Evolutionary conservation across 1,140 invertebrate species (phyloP).

Genomic region (Brachionus plicatilis): DNA sequence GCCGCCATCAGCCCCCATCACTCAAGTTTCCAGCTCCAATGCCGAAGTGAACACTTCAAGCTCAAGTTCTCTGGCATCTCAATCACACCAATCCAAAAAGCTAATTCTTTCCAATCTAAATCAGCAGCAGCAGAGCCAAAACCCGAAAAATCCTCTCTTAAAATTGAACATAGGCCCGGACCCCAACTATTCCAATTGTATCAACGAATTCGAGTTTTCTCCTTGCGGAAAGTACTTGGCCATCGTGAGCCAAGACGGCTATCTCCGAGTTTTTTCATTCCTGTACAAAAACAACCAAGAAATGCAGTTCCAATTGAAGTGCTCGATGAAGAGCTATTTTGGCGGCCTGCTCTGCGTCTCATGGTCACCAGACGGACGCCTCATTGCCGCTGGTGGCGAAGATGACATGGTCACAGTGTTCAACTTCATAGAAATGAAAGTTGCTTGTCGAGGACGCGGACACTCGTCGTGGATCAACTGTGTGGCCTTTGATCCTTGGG

Average conservation of each 20-base stretch:
- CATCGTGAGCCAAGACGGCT: conserved; percentile 79
- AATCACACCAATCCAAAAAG: neutral
- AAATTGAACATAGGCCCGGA: conserved; percentile 20
- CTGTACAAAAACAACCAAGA: conserved; percentile 83
- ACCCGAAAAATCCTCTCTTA: conserved; percentile 19
- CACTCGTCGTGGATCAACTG: conserved; percentile 87
- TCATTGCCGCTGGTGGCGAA: conserved; percentile 92
- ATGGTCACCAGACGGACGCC: conserved; percentile 93
- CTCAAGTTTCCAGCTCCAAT: neutral
- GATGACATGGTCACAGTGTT: conserved; percentile 98
- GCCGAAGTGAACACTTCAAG: neutral
- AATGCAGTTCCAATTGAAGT: conserved; percentile 40
- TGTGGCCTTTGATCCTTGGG: conserved; percentile 85
- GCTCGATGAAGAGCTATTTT: conserved; percentile 81
- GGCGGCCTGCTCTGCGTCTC: conserved; percentile 87
- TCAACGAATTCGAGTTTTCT: conserved; percentile 96
- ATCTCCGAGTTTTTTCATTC: conserved; percentile 90
- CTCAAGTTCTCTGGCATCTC: neutral
- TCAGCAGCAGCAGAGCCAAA: conserved; percentile 19
- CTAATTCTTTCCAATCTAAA: neutral
- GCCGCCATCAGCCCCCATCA: too few species aligned
- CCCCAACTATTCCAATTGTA: conserved; percentile 67
- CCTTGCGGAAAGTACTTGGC: conserved; percentile 83
- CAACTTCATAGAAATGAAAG: conserved; percentile 79
- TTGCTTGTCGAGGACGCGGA: conserved; percentile 87